Evolutionary conservation across 2,797 vertebrate genomes (phyloP), one percentile per base, ranked within the genome.

Genomic region (Gobio occitaniae): DNA sequence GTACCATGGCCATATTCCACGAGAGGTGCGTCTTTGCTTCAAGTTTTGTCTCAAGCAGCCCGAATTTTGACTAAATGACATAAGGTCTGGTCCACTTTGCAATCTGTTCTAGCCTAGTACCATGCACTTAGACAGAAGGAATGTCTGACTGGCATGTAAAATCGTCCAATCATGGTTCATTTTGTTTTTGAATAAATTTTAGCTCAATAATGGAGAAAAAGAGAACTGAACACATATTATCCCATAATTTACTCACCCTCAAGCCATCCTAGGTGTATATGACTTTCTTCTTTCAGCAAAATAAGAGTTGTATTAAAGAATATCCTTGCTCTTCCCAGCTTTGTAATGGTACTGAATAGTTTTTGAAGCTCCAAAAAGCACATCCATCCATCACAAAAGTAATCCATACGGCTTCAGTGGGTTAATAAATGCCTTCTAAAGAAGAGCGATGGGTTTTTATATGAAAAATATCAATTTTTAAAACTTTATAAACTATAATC

Each of bases 1-100:
- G 98, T 99, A 99, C 94, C 98, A 99, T 0, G 98, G 98, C 83
- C 97, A 96, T 93, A 97, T 99, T 85, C 98, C 98, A 56, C 94
- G 97, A 50, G 98, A 99, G 97, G 98, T 99, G 92, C 54, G 82
- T 83, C 41, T 63, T 21, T 70, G 75, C 36, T 32, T 61, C 70
- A 66, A 68, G 10, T 19, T 44, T 47, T n/a, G 36, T 11, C 44
- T 78, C 12, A 59, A 38, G 0, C 15, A 21, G n/a, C 0, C 29
- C 15, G 6, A 13, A 38, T n/a, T n/a, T 32, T 1, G 16, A 36
- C 16, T 6, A 16, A 74, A 52, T 0, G 4, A 0, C 2, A 52
- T 50, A 74, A 17, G 48, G 48, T 52, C 9, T 54, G 16, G 9
- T 54, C 5, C 10, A 75, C 25, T 75, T 52, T 54, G 17, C 11